A percentile compares a stretch with the other conserved stretches of the same genome.
Evolutionary conservation across 2,888 invertebrate species (phyloP).

Genomic region (Melieria crassipennis): DNA sequence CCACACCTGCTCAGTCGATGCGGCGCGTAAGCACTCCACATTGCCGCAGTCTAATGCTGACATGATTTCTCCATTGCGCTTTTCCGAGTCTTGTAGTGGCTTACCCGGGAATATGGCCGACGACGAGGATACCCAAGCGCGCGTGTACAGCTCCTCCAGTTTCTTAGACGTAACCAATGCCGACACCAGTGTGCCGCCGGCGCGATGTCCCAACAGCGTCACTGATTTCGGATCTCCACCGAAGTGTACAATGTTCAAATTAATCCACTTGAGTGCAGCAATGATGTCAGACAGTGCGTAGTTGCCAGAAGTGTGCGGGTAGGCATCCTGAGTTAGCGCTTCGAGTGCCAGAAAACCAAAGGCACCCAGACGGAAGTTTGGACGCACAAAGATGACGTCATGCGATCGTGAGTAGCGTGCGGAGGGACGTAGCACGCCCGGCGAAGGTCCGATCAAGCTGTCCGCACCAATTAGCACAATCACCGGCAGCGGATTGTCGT

Average conservation of each 20-base stretch:
- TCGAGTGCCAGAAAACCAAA: constrained; percentile 85
- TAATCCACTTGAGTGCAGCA: constrained; percentile 81
- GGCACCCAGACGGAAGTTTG: constrained; percentile 83
- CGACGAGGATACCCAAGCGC: constrained; percentile 84
- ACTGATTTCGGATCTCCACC: constrained; percentile 83
- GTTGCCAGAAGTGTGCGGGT: constrained; percentile 84
- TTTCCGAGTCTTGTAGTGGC: constrained; percentile 71
- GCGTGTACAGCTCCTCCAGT: constrained; percentile 75
- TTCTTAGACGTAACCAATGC: constrained; percentile 73
- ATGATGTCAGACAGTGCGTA: constrained; percentile 86
- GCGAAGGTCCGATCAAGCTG: constrained; percentile 79
- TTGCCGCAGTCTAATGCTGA: constrained; percentile 69
- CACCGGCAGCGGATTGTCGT: constrained; percentile 82
- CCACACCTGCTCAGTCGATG: constrained; percentile 71
- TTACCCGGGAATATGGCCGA: constrained; percentile 79
- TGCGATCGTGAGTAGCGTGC: constrained; percentile 79
- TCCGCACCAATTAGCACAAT: constrained; percentile 85
- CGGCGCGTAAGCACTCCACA: constrained; percentile 70
- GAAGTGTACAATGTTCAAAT: constrained; percentile 83
- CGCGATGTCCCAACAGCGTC: constrained; percentile 84
- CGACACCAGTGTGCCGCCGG: constrained; percentile 85
- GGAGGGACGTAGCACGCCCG: constrained; percentile 78
- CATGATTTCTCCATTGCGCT: constrained; percentile 72
- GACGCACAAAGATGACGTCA: constrained; percentile 86
- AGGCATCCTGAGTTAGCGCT: constrained; percentile 74